Evolutionary conservation across 1,140 invertebrate genomes (phyloP).

Genomic region (Hestina assimilis): DNA sequence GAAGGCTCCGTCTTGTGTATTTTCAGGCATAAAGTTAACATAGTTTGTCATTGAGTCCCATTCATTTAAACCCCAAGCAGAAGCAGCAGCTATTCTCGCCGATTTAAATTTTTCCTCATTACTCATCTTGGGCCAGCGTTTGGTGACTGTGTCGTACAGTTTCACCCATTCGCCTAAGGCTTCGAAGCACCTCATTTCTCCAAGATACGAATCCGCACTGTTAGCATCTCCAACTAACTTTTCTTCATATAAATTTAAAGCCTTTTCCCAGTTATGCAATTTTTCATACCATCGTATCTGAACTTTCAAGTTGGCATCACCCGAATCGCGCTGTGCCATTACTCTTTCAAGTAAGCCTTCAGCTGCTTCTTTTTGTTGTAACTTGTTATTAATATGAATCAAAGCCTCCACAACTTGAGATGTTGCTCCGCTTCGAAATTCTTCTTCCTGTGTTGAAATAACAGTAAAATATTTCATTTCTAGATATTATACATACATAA

Average conservation of each 20-base stretch:
- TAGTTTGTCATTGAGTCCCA: conserved; percentile 97
- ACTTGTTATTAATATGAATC: conserved; percentile 99
- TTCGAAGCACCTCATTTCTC: conserved; percentile 98
- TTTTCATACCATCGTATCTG: conserved; percentile 99
- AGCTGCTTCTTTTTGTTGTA: conserved; percentile 98
- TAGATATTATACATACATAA: no score
- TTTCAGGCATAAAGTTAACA: conserved; percentile 90
- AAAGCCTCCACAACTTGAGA: conserved; percentile 94
- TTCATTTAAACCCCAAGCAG: conserved; percentile 95
- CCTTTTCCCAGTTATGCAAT: conserved; percentile 98
- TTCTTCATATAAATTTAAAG: conserved; percentile 90
- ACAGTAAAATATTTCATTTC: neutral
- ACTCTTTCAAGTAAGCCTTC: conserved; percentile 95
- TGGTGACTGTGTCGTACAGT: conserved; percentile 86
- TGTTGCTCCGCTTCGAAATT: conserved; percentile 86
- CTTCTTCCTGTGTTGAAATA: conserved; percentile 85
- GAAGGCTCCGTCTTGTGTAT: conserved; percentile 96
- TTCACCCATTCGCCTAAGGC: conserved; percentile 97
- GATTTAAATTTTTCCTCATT: conserved; percentile 89
- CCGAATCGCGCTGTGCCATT: conserved; percentile 86
- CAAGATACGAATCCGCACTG: conserved; percentile 91
- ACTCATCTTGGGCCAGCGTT: conserved; percentile 85
- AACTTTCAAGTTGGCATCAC: conserved; percentile 83
- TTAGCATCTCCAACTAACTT: conserved; percentile 80
- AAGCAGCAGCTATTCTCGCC: conserved; percentile 94